Base-by-base conservation (phyloP, 35 echinoderm and acorn worm genomes). In the Heliocidaris tuberculata region DNA sequence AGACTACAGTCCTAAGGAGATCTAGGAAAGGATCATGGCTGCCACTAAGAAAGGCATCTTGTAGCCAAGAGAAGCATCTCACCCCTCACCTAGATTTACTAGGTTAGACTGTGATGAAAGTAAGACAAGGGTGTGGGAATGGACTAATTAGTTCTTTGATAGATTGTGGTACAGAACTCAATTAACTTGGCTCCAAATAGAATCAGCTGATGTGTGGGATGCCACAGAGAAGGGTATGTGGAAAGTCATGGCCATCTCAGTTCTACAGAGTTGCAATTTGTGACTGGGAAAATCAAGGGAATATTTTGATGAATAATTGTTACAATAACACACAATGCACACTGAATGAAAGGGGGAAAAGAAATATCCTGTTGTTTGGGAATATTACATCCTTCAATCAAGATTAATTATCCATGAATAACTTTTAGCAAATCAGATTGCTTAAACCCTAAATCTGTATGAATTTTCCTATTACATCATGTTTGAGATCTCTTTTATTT, bases 1-100 rank as follows among this genome's bases (percentile, higher is more conserved):
- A 11, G 1, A 15, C 52, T 56, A 56, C 52, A 56, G 0, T 7
- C 27, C 6, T n/a, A 94, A 97, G 1, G 97, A 97, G 35, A 94
- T 97, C 21, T 31, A 85, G 15, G 35, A 88, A 11, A 88, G 96
- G 56, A 90, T 97, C 59, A 94, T 94, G 30, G 47, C 85, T 32
- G 97, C 98, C 5, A 88, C 95, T 30, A 92, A 88, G 15, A 97
- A 96, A 59, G 97, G 97, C 11, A 97, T 99, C 65, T 59, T 2
- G 97, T 97, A 97, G 97, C 98, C 71, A 99, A 97, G 96, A 99
- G 97, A 97, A 97, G 97, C 2, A 99, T 99, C 52, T 99, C 98
- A 5, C 97, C 96, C 16, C 96, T 99, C n/a, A n/a, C n/a, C 11
- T 96, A 99, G 13, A 99, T 97, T 50, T 99, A 99, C 88, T 97